Base-by-base conservation (phyloP, 2,797 vertebrate species). In the Cynodonichthys magdalenae region DNA sequence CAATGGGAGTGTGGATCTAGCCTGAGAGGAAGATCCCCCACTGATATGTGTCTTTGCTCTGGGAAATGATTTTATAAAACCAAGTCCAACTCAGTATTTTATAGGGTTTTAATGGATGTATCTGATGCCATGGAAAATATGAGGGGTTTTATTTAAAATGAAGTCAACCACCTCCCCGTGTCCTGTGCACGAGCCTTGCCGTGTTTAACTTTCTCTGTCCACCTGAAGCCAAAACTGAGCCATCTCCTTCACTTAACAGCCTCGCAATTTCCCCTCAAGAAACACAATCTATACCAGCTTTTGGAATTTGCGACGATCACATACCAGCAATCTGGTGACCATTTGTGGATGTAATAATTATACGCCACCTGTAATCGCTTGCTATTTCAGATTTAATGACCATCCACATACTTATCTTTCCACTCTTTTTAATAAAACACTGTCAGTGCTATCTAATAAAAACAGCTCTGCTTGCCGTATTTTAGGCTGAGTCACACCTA, bases 341-440 rank as follows among this genome's bases (percentile, higher is more conserved):
- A 84, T 92, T 92, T 93, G 87, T 92, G 86, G 87, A 87, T 86
- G 69, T 69, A 88, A 88, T 80, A 83, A 91, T 92, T 87, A 85
- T 80, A 83, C 49, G 59, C 72, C 87, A 91, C 90, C 86, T 92
- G 89, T 88, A 87, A 91, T 87, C 85, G 85, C 87, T 86, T 71
- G 87, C 85, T 82, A 74, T 85, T 90, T 84, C 81, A 81, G 86
- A 89, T 84, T 77, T 34, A 39, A 77, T 74, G 87, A 79, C 78
- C 27, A 34, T 79, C 73, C 39, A 58, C 91, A 89, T 90, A 85
- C 87, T 92, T 90, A 86, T 88, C 89, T 87, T 73, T 92, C 87
- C 77, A 80, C 89, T 64, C 87, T 83, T 93, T 86, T 89, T 93
- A 91, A 93, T 93, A 90, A 93, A 87, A 75, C 72, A 86, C 89